phyloP scores from a whole-genome alignment of 1,140 invertebrate genomes.

The Saccostrea glomerata region DNA sequence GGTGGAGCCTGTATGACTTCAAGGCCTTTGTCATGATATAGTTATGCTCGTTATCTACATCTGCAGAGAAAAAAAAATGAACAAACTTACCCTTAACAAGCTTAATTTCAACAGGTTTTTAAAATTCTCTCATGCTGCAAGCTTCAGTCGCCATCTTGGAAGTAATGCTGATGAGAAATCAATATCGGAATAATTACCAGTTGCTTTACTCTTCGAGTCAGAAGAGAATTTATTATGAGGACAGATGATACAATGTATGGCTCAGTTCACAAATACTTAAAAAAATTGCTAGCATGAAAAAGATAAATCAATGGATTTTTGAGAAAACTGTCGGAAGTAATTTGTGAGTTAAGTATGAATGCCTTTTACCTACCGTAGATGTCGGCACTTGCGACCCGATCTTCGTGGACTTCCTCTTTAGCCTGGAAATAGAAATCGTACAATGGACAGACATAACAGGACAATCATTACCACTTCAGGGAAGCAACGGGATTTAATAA shows the following conservation, averaged over 20 bases:
- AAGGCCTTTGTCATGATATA: conserved; percentile 71
- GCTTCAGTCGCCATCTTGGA: conserved; percentile 14
- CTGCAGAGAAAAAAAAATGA: conserved; percentile 55
- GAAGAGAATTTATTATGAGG: conserved; percentile 2
- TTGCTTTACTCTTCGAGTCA: neutral
- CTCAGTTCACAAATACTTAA: neutral
- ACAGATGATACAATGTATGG: neutral
- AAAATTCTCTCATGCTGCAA: neutral
- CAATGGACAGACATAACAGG: neutral
- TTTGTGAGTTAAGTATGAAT: neutral
- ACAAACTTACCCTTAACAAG: neutral
- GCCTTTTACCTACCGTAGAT: conserved; percentile 52
- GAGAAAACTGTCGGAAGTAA: neutral
- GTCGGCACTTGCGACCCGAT: conserved; percentile 46
- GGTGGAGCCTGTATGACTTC: conserved; percentile 63
- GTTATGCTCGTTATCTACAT: conserved; percentile 69
- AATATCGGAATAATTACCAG: conserved; percentile 26
- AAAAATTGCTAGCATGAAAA: neutral
- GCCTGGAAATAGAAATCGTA: conserved; percentile 44
- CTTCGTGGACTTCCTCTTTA: conserved; percentile 49
- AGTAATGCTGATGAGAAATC: conserved; percentile 29
- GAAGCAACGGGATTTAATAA: no score
- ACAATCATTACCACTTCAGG: no score
- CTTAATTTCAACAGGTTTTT: conserved; percentile 3
- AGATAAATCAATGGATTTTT: conserved; percentile 17